Evolutionary conservation across 2,113 vertebrate species (phyloP).

Genomic region (Anarhynchus alexandrinus): DNA sequence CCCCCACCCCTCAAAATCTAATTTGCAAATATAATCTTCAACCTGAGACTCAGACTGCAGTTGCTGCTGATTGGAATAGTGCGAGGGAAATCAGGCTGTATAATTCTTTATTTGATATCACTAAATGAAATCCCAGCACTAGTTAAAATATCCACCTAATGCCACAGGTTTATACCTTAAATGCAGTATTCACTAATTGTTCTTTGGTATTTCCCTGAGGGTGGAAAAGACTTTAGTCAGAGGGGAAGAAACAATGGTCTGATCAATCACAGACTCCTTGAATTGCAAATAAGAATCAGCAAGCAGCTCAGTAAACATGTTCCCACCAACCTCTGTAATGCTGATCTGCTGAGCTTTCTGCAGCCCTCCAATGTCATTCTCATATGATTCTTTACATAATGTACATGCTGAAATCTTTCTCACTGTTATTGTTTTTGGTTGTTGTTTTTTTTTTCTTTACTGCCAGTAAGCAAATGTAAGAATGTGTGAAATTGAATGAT

Average conservation of each 20-base stretch:
- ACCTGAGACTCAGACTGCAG: neutral
- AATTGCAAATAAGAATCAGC: conserved; percentile 38
- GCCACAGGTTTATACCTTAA: neutral
- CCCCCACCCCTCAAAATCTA: neutral
- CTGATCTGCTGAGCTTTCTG: neutral
- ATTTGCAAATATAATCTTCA: conserved; percentile 23
- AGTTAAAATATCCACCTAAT: neutral
- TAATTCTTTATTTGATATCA: neutral
- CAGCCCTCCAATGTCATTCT: neutral
- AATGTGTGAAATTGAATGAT: neutral
- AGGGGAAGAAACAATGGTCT: conserved; percentile 19
- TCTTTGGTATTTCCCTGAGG: conserved; percentile 15
- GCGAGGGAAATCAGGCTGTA: neutral
- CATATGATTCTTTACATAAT: neutral
- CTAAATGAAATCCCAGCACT: conserved; percentile 17
- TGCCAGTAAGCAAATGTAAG: neutral
- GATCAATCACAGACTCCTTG: conserved; percentile 34
- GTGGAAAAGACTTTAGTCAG: neutral
- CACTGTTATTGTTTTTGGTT: neutral
- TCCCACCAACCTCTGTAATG: neutral
- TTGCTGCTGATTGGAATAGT: neutral
- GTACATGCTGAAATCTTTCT: neutral
- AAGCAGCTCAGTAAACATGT: neutral
- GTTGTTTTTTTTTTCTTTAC: neutral
- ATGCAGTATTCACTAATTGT: neutral